These are phyloP conservation scores for Adelphocoris suturalis DNA, from an alignment of 2,888 invertebrate genomes.

Conservation along the genomic window DNA sequence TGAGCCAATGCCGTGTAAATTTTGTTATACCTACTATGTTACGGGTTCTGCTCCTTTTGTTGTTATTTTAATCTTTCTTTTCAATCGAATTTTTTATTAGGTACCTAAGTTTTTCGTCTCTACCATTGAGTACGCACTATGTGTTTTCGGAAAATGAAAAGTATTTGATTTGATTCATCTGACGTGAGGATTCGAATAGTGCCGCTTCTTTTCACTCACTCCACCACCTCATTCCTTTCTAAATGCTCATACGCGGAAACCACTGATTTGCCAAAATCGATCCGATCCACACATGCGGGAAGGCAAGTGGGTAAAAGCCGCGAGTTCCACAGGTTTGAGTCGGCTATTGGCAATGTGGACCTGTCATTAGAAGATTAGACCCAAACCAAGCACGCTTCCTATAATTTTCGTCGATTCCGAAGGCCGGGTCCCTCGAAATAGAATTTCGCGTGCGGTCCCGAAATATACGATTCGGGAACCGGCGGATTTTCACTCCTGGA, in stretches of 20 bases:
- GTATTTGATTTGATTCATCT: too few relatives aligned
- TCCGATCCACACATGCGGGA: not conserved
- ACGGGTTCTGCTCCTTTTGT: too few relatives aligned
- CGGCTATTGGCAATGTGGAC: slow-evolving; percentile 7
- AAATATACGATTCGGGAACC: not conserved
- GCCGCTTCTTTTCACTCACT: not conserved
- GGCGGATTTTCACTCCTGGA: slow-evolving; percentile 3
- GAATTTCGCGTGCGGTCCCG: slow-evolving; percentile 8
- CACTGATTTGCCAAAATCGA: slow-evolving; percentile 23
- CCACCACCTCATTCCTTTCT: not conserved
- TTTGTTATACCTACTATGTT: too few relatives aligned
- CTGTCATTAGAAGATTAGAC: slow-evolving; percentile 3
- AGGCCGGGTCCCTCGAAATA: slow-evolving; percentile 19
- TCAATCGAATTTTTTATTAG: too few relatives aligned
- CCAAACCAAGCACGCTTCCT: slow-evolving; percentile 2
- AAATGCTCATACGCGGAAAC: not conserved
- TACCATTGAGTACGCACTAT: too few relatives aligned
- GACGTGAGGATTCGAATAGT: too few relatives aligned
- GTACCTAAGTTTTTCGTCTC: too few relatives aligned
- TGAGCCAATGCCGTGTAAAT: too few relatives aligned
- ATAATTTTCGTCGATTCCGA: slow-evolving; percentile 20
- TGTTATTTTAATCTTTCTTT: too few relatives aligned
- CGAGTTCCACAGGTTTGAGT: not conserved
- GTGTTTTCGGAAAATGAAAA: too few relatives aligned
- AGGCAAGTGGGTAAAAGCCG: not conserved